Conservation (phyloP, 2,797 vertebrate genomes). For the Chaenodraco wilsoni region DNA sequence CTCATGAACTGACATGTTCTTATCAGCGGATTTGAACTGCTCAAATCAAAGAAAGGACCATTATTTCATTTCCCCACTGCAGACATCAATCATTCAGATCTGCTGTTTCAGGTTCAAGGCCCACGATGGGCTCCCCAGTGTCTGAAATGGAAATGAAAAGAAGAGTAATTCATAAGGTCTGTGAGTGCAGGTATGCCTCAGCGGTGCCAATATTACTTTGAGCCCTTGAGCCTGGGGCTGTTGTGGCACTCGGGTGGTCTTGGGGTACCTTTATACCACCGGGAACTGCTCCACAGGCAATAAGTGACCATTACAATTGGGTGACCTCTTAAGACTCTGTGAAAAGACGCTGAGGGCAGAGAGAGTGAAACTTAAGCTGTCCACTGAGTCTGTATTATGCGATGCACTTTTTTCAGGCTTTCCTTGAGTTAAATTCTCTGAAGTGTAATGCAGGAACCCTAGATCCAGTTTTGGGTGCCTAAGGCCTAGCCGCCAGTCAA, state of each 20-base stretch:
- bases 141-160: conserved; percentile 53
- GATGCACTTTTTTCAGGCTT: conserved; percentile 67
- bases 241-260: conserved; percentile 82
- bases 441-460: conserved; percentile 74
- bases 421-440: conserved; percentile 64
- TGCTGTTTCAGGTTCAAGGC: conserved; percentile 62
- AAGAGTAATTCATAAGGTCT: conserved; percentile 50
- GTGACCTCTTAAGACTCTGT: conserved; percentile 81
- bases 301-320: conserved; percentile 84
- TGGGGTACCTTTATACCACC: conserved; percentile 67
- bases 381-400: conserved; percentile 57
- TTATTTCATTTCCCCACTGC: conserved; percentile 53
- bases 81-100: conserved; percentile 55
- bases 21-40: conserved; percentile 70
- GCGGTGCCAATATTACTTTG: conserved; percentile 69
- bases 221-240: conserved; percentile 67
- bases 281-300: conserved; percentile 75
- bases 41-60: conserved; percentile 57
- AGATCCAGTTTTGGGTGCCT: conserved; percentile 81
- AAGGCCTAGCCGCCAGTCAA: conserved; percentile 76
- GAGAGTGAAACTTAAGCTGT: conserved; percentile 74
- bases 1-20: conserved; percentile 52
- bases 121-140: conserved; percentile 39
- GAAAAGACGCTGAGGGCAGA: conserved; percentile 72
- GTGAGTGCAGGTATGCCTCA: conserved; percentile 64